These are phyloP conservation scores for Acanthosepion pharaonis DNA, from an alignment of 2,888 invertebrate genomes.

Conservation along the genomic window DNA sequence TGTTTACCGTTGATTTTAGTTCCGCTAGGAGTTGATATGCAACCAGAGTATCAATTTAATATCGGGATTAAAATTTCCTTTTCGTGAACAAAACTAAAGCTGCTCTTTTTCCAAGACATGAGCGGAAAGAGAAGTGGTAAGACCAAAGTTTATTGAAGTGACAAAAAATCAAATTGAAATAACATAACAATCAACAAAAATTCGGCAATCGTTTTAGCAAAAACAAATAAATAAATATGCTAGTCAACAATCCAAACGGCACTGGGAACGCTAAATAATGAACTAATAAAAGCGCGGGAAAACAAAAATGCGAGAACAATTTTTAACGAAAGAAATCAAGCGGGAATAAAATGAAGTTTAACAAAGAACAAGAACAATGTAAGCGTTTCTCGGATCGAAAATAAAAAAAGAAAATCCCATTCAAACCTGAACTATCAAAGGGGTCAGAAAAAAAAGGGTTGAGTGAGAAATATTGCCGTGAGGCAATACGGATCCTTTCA, in stretches of 20 bases:
- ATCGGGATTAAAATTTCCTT: too few species aligned
- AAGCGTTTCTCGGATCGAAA: neutral
- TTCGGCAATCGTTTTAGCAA: too few species aligned
- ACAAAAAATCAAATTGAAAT: too few species aligned
- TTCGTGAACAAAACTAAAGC: too few species aligned
- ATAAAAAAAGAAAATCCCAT: neutral
- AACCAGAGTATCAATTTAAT: too few species aligned
- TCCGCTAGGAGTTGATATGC: too few species aligned
- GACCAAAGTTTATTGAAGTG: too few species aligned
- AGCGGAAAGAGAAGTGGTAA: too few species aligned
- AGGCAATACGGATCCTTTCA: neutral
- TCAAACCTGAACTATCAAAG: neutral
- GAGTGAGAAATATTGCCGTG: neutral
- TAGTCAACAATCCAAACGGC: neutral
- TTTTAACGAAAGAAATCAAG: neutral
- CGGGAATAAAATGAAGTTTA: neutral
- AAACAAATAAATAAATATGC: neutral
- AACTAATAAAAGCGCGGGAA: neutral
- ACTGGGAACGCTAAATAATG: neutral
- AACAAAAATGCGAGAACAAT: neutral
- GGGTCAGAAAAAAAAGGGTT: neutral
- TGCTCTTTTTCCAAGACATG: too few species aligned
- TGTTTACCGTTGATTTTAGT: too few species aligned
- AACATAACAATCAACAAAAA: too few species aligned
- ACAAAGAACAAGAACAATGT: neutral